A percentile compares a stretch with the other conserved stretches of the same genome.
phyloP scores from a whole-genome alignment of 2,797 vertebrate genomes.

The Onychomys arenicola region DNA sequence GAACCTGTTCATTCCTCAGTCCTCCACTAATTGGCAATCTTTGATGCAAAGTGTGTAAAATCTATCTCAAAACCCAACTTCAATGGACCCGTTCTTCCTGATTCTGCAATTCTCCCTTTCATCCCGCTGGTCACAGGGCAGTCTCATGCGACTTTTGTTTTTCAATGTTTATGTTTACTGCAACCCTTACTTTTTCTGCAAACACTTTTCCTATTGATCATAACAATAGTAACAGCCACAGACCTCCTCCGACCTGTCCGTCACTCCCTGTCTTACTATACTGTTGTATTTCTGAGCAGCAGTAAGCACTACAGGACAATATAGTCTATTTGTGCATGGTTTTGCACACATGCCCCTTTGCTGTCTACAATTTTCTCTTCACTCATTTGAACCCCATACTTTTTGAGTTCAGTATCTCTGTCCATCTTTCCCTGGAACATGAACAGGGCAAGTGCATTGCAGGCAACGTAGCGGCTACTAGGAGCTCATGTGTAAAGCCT shows the following conservation, averaged over 20 bases:
- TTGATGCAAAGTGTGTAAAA: neutral
- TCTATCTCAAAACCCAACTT: neutral
- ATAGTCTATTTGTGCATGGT: neutral
- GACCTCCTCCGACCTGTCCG: neutral
- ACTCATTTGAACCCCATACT: neutral
- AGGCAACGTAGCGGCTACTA: neutral
- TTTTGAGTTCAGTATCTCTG: neutral
- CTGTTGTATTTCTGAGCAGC: neutral
- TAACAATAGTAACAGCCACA: neutral
- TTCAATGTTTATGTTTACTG: neutral
- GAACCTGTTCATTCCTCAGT: neutral
- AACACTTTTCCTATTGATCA: neutral
- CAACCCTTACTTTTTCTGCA: neutral
- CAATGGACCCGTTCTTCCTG: neutral
- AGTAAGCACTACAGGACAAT: neutral
- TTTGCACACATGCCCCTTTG: neutral
- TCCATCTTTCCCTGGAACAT: neutral
- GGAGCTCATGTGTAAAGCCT: neutral
- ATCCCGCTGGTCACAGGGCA: neutral
- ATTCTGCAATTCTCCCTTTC: neutral
- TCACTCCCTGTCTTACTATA: too few species aligned
- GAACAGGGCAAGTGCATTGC: neutral
- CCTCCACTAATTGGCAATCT: neutral
- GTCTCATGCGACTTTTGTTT: neutral
- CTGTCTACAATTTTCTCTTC: too few species aligned